These are phyloP conservation scores for Drosophila chauvacae DNA, from an alignment of 1,140 invertebrate species.

Conservation along the genomic window DNA sequence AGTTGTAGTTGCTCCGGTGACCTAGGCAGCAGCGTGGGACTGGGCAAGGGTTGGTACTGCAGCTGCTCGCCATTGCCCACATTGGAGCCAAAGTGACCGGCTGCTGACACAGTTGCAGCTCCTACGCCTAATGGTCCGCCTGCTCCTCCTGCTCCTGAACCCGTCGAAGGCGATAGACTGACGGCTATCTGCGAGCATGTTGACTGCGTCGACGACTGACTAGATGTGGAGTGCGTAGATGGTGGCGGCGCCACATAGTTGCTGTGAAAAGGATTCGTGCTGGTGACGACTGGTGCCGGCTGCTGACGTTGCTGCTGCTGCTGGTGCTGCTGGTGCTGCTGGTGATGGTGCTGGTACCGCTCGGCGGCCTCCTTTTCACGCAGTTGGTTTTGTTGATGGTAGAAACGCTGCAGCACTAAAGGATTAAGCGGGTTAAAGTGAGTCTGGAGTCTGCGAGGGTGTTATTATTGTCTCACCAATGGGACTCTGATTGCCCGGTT, in stretches of 20 bases:
- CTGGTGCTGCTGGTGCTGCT: slow-evolving; percentile 30
- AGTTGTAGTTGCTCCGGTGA: slow-evolving; percentile 36
- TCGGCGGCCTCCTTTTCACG: slow-evolving; percentile 78
- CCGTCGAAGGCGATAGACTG: slow-evolving; percentile 18
- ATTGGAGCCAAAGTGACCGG: slow-evolving; percentile 59
- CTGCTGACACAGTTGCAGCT: slow-evolving; percentile 20
- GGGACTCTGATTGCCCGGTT: slow-evolving; percentile 82
- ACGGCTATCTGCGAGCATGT: slow-evolving; percentile 74
- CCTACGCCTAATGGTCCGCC: no score
- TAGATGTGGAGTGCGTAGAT: slow-evolving; percentile 80
- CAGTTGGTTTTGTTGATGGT: slow-evolving; percentile 85
- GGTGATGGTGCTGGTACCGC: slow-evolving; percentile 43
- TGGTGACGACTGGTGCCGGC: slow-evolving; percentile 27
- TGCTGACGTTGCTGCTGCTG: slow-evolving; percentile 24
- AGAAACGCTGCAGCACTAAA: slow-evolving; percentile 85
- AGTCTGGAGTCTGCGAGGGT: neutral
- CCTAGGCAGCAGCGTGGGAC: slow-evolving; percentile 25
- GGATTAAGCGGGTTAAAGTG: neutral
- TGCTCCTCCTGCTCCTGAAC: neutral
- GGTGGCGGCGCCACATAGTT: slow-evolving; percentile 72
- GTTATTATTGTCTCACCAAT: slow-evolving; percentile 57
- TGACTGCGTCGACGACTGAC: slow-evolving; percentile 82
- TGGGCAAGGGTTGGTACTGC: slow-evolving; percentile 75
- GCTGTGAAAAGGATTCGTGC: slow-evolving; percentile 78
- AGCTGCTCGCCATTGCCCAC: slow-evolving; percentile 47